Evolutionary conservation across 1,140 invertebrate genomes (phyloP), one percentile per base, ranked within the genome.

Genomic region (Drosophila cardini): DNA sequence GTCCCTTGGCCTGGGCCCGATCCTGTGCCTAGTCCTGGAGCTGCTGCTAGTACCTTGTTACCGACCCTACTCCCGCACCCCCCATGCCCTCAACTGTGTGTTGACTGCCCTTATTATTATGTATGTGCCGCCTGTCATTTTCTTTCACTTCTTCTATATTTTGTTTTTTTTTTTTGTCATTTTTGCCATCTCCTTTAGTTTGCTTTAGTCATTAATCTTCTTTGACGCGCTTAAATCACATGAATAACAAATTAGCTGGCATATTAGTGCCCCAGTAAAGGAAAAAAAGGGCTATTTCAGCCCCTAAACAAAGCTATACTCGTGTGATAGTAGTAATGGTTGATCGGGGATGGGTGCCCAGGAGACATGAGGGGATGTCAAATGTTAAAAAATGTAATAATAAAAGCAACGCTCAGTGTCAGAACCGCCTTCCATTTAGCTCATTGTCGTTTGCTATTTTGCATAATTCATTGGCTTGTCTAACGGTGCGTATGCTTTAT

Each of bases 171-270:
- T 13, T 69, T 55, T 46, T 63, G 34, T 38, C 32, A 58, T 62
- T 71, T 57, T 45, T 40, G 56, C 62, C 42, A 10, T 70, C 60
- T 62, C 55, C 57, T 72, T 65, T 72, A 75, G 76, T 76, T 71
- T 68, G 69, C 73, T 69, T 74, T 62, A 70, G 76, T 83, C 86
- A 90, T 90, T 90, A 90, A 90, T 90, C 86, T 90, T 90, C 86
- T 90, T 90, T 90, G 86, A 90, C 81, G 76, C 86, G 86, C 76
- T 86, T 90, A 90, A 90, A 90, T 90, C 83, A 87, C 87, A 90
- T 90, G 86, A 90, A 90, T 90, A 90, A 86, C 86, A 90, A 90
- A 90, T 90, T 90, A 87, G 84, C 74, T 87, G 84, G 80, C 85
- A 89, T 87, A 89, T 87, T 87, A 87, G 80, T 89, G 40, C 64